Evolutionary conservation across 2,797 vertebrate species (phyloP).

Genomic region (Acestrorhynchus altus): DNA sequence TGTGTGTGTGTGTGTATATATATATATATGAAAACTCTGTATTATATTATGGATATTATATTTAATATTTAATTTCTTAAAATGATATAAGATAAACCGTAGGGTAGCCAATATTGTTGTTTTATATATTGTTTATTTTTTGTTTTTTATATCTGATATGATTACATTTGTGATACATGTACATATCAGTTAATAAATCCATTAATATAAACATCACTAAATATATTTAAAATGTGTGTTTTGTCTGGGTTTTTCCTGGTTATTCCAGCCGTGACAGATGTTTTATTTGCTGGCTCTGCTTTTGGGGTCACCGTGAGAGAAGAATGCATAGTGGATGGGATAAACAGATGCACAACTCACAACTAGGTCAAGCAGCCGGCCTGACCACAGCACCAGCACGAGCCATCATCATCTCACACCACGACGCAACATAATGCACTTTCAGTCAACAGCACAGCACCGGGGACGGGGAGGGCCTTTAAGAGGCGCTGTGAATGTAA

Average conservation of each 20-base stretch:
- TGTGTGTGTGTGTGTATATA: too few relatives aligned
- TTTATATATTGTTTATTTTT: background rate
- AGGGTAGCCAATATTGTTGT: too few relatives aligned
- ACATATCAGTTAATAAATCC: too few relatives aligned
- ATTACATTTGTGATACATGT: too few relatives aligned
- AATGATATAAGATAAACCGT: too few relatives aligned
- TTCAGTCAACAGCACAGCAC: background rate
- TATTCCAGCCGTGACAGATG: background rate
- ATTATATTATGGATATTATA: too few relatives aligned
- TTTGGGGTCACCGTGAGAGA: conserved; percentile 11
- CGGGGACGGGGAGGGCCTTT: conserved; percentile 4
- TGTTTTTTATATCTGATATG: too few relatives aligned
- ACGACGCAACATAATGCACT: background rate
- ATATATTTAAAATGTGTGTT: too few relatives aligned
- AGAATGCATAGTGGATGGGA: conserved; percentile 14
- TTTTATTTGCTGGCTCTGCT: background rate
- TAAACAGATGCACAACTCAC: conserved; percentile 44
- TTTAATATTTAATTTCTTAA: too few relatives aligned
- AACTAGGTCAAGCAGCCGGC: conserved; percentile 50
- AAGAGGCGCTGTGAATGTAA: conserved; percentile 17
- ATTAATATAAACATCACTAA: background rate
- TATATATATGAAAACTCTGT: too few relatives aligned
- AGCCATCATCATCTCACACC: background rate
- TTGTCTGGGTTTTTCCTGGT: background rate
- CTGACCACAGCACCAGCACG: conserved; percentile 17